phyloP scores from a whole-genome alignment of 2,888 invertebrate genomes.

The Sycophila texana region DNA sequence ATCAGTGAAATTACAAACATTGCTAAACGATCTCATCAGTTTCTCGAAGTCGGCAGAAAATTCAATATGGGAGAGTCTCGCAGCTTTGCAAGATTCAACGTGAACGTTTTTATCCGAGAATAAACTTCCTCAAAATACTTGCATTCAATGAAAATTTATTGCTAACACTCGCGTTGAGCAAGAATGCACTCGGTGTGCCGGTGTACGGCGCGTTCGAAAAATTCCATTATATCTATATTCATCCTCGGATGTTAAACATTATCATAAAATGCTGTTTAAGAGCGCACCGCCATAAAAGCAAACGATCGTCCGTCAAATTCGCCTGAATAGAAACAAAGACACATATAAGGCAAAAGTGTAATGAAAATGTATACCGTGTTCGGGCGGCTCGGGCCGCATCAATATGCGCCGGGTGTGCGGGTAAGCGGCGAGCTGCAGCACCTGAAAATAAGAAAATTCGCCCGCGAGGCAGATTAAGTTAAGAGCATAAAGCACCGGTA shows the following conservation, averaged over 20 bases:
- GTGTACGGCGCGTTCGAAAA: no score
- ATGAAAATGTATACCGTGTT: slow-evolving; percentile 42
- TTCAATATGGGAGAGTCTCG: no score
- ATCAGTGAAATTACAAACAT: no score
- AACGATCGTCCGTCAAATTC: slow-evolving; percentile 40
- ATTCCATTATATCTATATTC: no score
- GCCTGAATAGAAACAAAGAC: slow-evolving; percentile 40
- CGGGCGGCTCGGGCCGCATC: slow-evolving; percentile 8
- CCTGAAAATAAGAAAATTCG: slow-evolving; percentile 47
- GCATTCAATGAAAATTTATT: no score
- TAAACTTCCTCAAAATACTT: no score
- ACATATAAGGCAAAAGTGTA: slow-evolving; percentile 16
- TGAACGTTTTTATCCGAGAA: no score
- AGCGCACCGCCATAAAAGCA: slow-evolving; percentile 14
- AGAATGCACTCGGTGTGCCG: no score
- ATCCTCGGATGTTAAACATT: background rate
- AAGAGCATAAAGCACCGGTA: slow-evolving; percentile 49
- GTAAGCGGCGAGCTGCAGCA: slow-evolving; percentile 4
- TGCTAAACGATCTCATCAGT: no score
- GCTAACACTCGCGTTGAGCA: no score
- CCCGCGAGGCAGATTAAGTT: slow-evolving; percentile 44
- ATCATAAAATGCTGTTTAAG: slow-evolving; percentile 20
- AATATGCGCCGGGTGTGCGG: background rate
- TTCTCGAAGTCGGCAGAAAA: no score
- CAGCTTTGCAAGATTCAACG: no score